Evolutionary conservation across 2,113 vertebrate genomes (phyloP), one percentile per base, ranked within the genome.

Genomic region (Passerina amoena): DNA sequence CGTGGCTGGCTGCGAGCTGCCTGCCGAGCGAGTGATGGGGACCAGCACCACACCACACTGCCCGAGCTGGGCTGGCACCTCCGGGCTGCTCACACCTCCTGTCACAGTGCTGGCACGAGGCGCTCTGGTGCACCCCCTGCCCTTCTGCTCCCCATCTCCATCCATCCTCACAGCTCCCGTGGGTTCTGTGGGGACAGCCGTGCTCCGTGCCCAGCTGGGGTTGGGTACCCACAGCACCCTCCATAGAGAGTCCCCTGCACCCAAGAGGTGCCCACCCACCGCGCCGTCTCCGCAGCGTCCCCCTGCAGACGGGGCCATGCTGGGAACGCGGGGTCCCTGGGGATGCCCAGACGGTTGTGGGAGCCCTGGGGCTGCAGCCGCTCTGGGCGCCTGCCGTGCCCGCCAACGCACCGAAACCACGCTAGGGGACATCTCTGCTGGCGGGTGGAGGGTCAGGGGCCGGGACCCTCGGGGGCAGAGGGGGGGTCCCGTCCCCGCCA

Each of bases 1-100:
- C 4, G 13, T 1, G 66, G 80, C 71, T 10, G 31, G 60, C 93
- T 94, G 83, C 78, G 89, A 95, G 95, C 95, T 84, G 89, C 66
- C 68, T 91, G 89, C 68, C 83, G 77, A 81, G 89, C 8, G 4
- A 73, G 84, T 0, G 1, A 10, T 7, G 22, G 54, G 45, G 64
- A 76, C 3, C 14, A 53, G 68, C 80, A 45, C 71, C 2, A 10
- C 28, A 19, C 37, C 13, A 30, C 78, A 9, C 48, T 42, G 42
- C 75, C 85, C 22, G 0, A 33, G 65, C 19, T 1, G 1, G 0
- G 10, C 48, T 59, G 87, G 71, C 65, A 82, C 57, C 0, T 8
- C 37, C 1, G 0, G 33, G 9, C 7, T 31, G 44, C 79, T 56
- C 21, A 2, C 40, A 14, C 15, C 61, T 48, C 53, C 40, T 6